Base-by-base conservation (phyloP, 1,140 invertebrate genomes). In the Zaprionus ghesquierei region DNA sequence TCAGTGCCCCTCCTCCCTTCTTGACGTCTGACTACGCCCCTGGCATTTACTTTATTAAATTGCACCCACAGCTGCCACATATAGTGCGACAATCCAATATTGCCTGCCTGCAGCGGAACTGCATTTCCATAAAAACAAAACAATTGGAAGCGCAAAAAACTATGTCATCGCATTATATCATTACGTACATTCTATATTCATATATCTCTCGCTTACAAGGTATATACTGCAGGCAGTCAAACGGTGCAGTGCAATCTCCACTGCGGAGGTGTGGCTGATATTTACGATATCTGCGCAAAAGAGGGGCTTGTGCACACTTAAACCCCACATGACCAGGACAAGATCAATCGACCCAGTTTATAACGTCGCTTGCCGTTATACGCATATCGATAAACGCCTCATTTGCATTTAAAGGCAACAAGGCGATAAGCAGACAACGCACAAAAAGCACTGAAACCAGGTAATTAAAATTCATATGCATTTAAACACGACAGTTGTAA, bases 111-210 rank as follows among this genome's bases (percentile, higher is more conserved):
- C 41, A 4, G 6, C 18, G 41, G 41, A 46, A 51, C 13, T 49
- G 62, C 51, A 68, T 63, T 63, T 69, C 31, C 59, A 69, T 53
- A 72, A 72, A 68, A 72, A 68, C 69, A 72, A 72, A 72, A 68
- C 63, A 72, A 72, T 72, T 72, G 66, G 69, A 6, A 10, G 31
- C 22, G 33, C 23, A 1, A 35, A 13, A 49, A 72, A 60, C 27
- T 72, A 29, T 72, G 69, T 60, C 69, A 68, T 68, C 63, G 53
- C 46, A 44, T 62, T 69, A 33, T 53, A 58, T 58, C 18, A 44
- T 41, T 38, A n/a, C n/a, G n/a, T n/a, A n/a, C n/a, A 44, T 41
- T 29, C 20, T 15, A 22, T 46, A 46, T 18, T 20, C n/a, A n/a
- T 22, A 12, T 22, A 46, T 15, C 33, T 2, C n/a, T 15, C 35